Evolutionary conservation across 2,888 invertebrate species (phyloP).

Genomic region (Choristoneura rosaceana): DNA sequence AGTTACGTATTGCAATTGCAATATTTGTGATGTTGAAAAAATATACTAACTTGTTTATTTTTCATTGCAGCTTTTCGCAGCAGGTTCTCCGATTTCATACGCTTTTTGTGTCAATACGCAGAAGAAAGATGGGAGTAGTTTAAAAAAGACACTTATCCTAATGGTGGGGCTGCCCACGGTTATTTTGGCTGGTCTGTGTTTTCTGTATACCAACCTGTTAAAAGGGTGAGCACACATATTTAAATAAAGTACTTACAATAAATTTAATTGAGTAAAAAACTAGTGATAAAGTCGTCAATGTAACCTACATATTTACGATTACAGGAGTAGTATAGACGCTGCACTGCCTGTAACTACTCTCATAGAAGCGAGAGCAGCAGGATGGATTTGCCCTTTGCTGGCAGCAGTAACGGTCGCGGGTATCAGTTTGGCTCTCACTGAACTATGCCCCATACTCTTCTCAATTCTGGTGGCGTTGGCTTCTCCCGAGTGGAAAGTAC

Average conservation of each 20-base stretch:
- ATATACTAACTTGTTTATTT: slow-evolving; percentile 2
- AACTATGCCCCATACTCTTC: slow-evolving; percentile 85
- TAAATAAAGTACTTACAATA: background rate
- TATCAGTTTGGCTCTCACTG: slow-evolving; percentile 86
- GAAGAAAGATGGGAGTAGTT: slow-evolving; percentile 63
- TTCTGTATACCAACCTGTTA: slow-evolving; percentile 78
- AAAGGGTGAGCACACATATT: slow-evolving; percentile 67
- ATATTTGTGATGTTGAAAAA: background rate
- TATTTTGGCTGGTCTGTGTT: slow-evolving; percentile 71
- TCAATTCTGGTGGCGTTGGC: slow-evolving; percentile 83
- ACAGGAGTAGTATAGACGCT: slow-evolving; percentile 84
- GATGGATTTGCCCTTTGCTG: slow-evolving; percentile 86
- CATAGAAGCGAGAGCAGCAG: slow-evolving; percentile 85
- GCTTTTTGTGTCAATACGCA: slow-evolving; percentile 71
- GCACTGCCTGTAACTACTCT: slow-evolving; percentile 86
- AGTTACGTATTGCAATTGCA: background rate
- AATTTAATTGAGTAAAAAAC: background rate
- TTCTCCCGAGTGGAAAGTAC: slow-evolving; percentile 87
- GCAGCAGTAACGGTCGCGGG: slow-evolving; percentile 86
- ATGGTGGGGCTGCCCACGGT: slow-evolving; percentile 71
- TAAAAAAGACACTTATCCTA: slow-evolving; percentile 69
- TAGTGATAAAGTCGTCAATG: background rate
- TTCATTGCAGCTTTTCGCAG: slow-evolving; percentile 72
- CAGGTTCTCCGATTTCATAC: slow-evolving; percentile 79
- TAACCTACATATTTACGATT: background rate